phyloP scores from a whole-genome alignment of 2,113 vertebrate species.

The Notarius quadriscutis region DNA sequence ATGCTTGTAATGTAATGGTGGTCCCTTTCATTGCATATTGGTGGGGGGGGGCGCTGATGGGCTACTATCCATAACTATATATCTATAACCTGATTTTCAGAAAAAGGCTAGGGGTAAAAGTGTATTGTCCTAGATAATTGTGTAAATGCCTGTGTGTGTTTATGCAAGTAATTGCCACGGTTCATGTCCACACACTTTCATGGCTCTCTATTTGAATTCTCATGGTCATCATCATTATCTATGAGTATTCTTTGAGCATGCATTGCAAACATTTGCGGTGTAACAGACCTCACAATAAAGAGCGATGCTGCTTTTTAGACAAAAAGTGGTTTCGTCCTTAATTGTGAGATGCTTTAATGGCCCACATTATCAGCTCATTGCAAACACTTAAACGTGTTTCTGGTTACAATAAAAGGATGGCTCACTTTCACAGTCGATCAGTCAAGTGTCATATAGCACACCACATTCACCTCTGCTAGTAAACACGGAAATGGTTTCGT shows the following conservation, averaged over 20 bases:
- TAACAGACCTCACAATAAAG: conserved; percentile 17
- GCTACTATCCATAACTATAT: not conserved
- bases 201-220: not conserved
- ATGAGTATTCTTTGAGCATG: conserved; percentile 13
- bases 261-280: conserved; percentile 18
- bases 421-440: not conserved
- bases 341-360: conserved; percentile 31
- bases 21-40: not conserved
- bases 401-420: conserved; percentile 31
- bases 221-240: not conserved
- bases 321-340: conserved; percentile 22
- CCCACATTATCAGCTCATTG: conserved; percentile 14
- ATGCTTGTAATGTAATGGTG: too few species aligned
- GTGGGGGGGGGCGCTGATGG: not conserved
- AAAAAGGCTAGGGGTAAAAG: not conserved
- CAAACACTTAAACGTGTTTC: conserved; percentile 40
- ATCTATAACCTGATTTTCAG: not conserved
- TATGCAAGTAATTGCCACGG: not conserved
- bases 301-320: conserved; percentile 27
- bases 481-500: conserved; percentile 22
- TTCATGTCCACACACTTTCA: not conserved
- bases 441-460: not conserved
- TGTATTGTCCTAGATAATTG: not conserved
- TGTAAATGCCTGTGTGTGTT: conserved; percentile 21
- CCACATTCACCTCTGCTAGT: not conserved